phyloP scores from a whole-genome alignment of 2,888 invertebrate species.

The Pinctada fucata region DNA sequence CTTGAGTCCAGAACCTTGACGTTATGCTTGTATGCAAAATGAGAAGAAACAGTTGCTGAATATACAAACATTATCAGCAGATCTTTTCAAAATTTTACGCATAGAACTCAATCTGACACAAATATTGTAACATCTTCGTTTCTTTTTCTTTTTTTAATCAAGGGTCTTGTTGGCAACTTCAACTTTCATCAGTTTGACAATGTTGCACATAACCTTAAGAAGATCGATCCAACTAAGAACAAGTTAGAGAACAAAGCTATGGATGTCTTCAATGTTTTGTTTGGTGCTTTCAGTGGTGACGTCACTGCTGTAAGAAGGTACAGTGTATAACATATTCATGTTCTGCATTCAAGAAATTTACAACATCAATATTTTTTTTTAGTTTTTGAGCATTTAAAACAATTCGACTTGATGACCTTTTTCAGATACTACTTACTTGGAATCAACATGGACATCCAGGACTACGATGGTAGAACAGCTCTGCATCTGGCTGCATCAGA shows the following conservation, averaged over 20 bases:
- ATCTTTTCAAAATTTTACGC: conserved; percentile 84
- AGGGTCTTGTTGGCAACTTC: too few species aligned
- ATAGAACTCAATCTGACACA: conserved; percentile 65
- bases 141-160: too few species aligned
- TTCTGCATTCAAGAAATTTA: conserved; percentile 78
- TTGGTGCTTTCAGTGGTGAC: conserved; percentile 94
- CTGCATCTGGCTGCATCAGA: conserved; percentile 96
- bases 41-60: too few species aligned
- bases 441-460: conserved; percentile 83
- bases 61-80: too few species aligned
- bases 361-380: conserved; percentile 82
- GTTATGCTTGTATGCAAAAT: too few species aligned
- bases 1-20: too few species aligned
- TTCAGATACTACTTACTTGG: conserved; percentile 84
- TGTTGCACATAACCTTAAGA: conserved; percentile 86
- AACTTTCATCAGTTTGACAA: too few species aligned
- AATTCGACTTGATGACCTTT: too few species aligned
- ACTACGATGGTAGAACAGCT: conserved; percentile 93
- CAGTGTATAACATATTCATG: conserved; percentile 77
- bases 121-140: too few species aligned
- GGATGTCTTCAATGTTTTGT: conserved; percentile 93
- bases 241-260: conserved; percentile 83
- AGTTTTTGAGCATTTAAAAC: too few species aligned
- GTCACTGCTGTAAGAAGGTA: conserved; percentile 80
- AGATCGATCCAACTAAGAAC: conserved; percentile 88